Evolutionary conservation across 2,113 vertebrate genomes (phyloP), one percentile per base, ranked within the genome.

Genomic region (Serranochromis macrocephalus): DNA sequence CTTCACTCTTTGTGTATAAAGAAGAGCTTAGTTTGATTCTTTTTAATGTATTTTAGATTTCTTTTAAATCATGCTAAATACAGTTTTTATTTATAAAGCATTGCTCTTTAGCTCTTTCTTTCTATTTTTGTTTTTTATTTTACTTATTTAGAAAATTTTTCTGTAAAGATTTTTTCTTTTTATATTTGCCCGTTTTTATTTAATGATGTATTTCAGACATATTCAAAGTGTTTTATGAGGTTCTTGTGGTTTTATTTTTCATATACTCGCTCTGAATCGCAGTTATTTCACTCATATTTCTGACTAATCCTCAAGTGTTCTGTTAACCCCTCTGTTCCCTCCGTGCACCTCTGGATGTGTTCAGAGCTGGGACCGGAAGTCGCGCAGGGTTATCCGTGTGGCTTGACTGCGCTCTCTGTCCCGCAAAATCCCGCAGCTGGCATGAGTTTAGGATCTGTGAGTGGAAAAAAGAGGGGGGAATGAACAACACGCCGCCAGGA

Each of bases 401-500:
- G 11, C 90, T 91, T 84, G 66, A 87, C 73, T 51, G 6, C 2
- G 85, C 79, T 85, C 54, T 87, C 81, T 81, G 88, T 82, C 83
- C 88, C 47, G 45, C 87, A 85, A 21, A 66, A 73, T 89, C 85
- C 87, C 80, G 81, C 84, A 81, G 29, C 91, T 90, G 92, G 89
- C 78, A 84, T 93, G 95, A 94, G 93, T 89, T 88, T 83, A 75
- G 91, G 93, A 93, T 87, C 85, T 81, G 29, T 81, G 92, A 79
- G 88, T 81, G 94, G 85, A 92, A 84, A 61, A 90, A 91, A 92
- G 92, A 93, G 92, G 90, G 93, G 91, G 95, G 92, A 83, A 95
- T 96, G 95, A 95, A 95, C 93, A 97, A 88, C 92, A 89, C 95
- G 84, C 91, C 94, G 87, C 95, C 96, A 66, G 95, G 96, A 93